phyloP scores from a whole-genome alignment of 2,797 vertebrate species.

The Crenichthys baileyi region DNA sequence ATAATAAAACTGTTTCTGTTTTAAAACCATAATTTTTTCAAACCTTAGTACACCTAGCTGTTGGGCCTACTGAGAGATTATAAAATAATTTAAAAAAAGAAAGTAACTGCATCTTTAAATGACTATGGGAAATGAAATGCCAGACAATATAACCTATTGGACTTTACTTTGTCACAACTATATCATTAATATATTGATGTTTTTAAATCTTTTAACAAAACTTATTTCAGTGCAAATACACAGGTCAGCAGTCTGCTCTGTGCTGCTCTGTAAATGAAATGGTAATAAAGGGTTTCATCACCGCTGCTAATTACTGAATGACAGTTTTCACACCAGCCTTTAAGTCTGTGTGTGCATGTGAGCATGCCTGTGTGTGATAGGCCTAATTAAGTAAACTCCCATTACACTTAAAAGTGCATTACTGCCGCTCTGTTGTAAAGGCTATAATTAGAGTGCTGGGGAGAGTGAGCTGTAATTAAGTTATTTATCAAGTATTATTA shows the following conservation, averaged over 20 bases:
- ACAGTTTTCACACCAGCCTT: constrained; percentile 58
- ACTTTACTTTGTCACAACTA: constrained; percentile 22
- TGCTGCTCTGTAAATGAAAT: constrained; percentile 63
- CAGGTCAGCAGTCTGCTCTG: constrained; percentile 55
- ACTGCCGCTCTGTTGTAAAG: constrained; percentile 76
- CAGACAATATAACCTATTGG: constrained; percentile 22
- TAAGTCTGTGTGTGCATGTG: constrained; percentile 27
- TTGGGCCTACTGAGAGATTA: constrained; percentile 10
- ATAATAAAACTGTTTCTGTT: not conserved
- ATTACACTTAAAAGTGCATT: constrained; percentile 79
- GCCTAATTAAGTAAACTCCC: constrained; percentile 77
- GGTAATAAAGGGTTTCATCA: constrained; percentile 73
- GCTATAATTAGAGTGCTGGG: constrained; percentile 69
- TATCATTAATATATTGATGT: constrained; percentile 44
- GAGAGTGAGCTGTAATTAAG: constrained; percentile 74
- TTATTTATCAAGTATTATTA: constrained; percentile 74
- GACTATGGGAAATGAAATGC: constrained; percentile 36
- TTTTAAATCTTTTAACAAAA: constrained; percentile 52
- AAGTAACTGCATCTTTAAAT: constrained; percentile 36
- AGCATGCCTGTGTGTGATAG: constrained; percentile 52
- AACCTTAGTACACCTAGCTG: not conserved
- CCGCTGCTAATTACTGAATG: constrained; percentile 69
- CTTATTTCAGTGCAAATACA: constrained; percentile 23
- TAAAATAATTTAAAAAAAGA: not conserved
- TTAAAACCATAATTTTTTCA: not conserved